These are phyloP conservation scores for Crambe crambe DNA, from an alignment of 37 sponge, comb jelly and placozoan species.

Conservation along the genomic window DNA sequence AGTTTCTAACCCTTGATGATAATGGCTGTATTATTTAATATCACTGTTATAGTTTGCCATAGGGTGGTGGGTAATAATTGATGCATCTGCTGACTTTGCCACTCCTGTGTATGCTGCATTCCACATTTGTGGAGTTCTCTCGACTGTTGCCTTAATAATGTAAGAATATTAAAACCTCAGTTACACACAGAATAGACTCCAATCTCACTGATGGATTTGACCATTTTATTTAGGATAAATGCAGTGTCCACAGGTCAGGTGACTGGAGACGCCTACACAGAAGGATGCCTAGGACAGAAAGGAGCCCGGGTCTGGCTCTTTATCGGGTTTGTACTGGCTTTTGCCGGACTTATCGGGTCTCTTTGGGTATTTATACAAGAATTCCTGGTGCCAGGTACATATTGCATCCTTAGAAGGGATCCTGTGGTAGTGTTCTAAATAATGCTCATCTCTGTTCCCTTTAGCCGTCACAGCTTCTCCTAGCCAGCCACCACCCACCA, in stretches of 20 bases:
- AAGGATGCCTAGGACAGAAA: conserved; percentile 72
- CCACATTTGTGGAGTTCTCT: conserved; percentile 74
- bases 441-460: neutral
- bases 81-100: conserved; percentile 56
- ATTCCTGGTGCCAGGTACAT: conserved; percentile 73
- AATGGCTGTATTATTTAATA: neutral
- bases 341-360: conserved; percentile 85
- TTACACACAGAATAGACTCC: too few relatives aligned
- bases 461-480: neutral
- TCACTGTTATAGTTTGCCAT: conserved; percentile 62
- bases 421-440: too few relatives aligned
- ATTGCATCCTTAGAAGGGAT: too few relatives aligned
- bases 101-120: conserved; percentile 72
- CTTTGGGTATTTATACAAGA: conserved; percentile 75
- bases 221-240: conserved; percentile 66
- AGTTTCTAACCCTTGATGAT: conserved; percentile 1
- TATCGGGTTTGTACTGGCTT: conserved; percentile 79
- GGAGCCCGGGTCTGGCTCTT: conserved; percentile 87
- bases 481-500: neutral
- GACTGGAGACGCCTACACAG: conserved; percentile 77
- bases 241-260: conserved; percentile 84
- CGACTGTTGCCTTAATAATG: conserved; percentile 85
- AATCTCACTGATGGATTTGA: too few relatives aligned
- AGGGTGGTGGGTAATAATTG: conserved; percentile 93
- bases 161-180: too few relatives aligned